Evolutionary conservation across 2,113 vertebrate species (phyloP).

Genomic region (Megaceryle torquata): DNA sequence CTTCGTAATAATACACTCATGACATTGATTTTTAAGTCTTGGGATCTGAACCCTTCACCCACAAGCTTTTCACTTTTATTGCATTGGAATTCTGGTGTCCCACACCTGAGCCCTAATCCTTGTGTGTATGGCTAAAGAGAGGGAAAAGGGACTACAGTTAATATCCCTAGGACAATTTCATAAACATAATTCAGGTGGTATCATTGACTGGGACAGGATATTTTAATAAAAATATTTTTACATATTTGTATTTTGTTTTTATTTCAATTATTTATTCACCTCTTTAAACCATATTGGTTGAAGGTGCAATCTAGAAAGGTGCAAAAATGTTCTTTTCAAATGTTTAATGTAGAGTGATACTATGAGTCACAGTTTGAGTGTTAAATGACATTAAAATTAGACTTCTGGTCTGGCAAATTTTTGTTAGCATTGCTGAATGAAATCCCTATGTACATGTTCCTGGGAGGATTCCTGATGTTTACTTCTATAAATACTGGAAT

Average conservation of each 20-base stretch:
- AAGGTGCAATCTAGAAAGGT: neutral
- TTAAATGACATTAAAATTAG: neutral
- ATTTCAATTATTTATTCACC: slow-evolving; percentile 18
- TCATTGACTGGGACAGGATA: neutral
- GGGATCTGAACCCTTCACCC: neutral
- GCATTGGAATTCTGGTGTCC: neutral
- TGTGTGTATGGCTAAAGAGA: neutral
- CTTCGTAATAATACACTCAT: neutral
- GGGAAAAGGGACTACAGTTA: neutral
- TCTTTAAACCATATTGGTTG: neutral
- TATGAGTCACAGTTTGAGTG: neutral
- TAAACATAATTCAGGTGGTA: neutral
- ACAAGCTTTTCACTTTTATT: neutral
- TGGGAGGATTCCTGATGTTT: neutral
- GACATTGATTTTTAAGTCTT: neutral
- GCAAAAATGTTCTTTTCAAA: neutral
- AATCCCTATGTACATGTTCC: neutral
- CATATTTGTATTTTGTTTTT: slow-evolving; percentile 8
- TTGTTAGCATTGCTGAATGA: neutral
- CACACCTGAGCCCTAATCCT: neutral
- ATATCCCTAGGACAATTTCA: neutral
- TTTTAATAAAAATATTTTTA: slow-evolving; percentile 20
- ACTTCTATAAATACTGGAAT: neutral
- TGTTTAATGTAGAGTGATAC: neutral
- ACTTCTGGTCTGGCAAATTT: neutral